Evolutionary conservation across 37 sponge, comb jelly and placozoan species (phyloP), one percentile per base, ranked within the genome.

Genomic region (Beroe ovata): DNA sequence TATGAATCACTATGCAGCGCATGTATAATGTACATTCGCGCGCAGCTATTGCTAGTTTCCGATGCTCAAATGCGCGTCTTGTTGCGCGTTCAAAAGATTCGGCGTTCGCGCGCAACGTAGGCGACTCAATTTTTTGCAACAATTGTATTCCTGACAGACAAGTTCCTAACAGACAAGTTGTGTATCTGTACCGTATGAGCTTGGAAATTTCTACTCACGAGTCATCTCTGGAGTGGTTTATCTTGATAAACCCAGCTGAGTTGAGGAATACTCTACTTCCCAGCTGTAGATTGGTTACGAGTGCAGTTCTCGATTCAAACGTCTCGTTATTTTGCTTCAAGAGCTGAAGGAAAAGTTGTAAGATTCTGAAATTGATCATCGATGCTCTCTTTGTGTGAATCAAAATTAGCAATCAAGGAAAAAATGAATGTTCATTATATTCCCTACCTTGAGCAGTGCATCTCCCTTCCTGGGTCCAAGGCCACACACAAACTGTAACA

Each of bases 401-500:
- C n/a, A n/a, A n/a, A n/a, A n/a, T n/a, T n/a, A n/a, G n/a, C n/a
- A n/a, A n/a, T n/a, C n/a, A 60, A 47, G 54, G 54, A 16, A 47
- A 16, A 16, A 11, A 47, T 47, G 54, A 16, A 47, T 16, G 11
- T 16, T 47, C 11, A 47, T 47, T 16, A 47, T 16, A 11, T 47
- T 47, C 11, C 6, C 11, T 33, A 96, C 95, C 93, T 94, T 96
- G 14, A 94, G 37, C 21, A 97, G 64, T 32, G 92, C 94, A 90
- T 92, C 90, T 6, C 95, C 94, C 89, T 97, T 97, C 60, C 99
- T 90, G 6, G 99, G 99, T 18, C 99, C 99, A 23, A 97, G 88
- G 0, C 99, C 99, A 90, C 92, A 92, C 61, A 97, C 93, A 90
- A 91, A 97, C 64, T 91, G 84, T 16, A 95, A 90, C 60, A 93